phyloP scores from a whole-genome alignment of 1,140 invertebrate genomes.

The Leptestheria dahalacensis region DNA sequence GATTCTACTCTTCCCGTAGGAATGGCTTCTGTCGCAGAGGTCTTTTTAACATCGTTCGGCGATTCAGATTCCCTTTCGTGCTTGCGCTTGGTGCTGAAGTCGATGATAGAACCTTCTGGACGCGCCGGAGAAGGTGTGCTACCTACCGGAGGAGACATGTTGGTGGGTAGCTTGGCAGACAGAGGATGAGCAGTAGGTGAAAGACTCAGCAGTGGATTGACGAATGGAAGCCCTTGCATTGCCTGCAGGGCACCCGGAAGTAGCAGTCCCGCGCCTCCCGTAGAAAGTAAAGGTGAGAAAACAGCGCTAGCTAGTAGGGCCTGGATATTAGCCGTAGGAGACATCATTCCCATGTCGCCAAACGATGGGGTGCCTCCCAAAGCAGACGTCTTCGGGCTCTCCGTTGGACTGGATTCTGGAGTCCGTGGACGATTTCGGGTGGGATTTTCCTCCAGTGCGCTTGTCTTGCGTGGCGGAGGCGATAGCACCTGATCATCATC shows the following conservation, averaged over 20 bases:
- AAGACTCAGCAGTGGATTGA: not conserved
- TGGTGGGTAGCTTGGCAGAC: conserved; percentile 2
- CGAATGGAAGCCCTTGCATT: conserved; percentile 1
- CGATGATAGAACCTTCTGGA: conserved; percentile 5
- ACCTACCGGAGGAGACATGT: conserved; percentile 4
- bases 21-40: not conserved
- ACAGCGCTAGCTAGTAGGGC: conserved; percentile 10
- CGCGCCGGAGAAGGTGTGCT: not conserved
- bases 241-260: not conserved
- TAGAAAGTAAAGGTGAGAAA: conserved; percentile 3
- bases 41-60: not conserved
- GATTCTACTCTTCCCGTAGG: not conserved
- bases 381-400: not conserved
- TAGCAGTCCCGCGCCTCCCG: conserved; percentile 4
- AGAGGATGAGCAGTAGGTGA: not conserved
- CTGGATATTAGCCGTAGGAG: not conserved
- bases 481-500: not conserved
- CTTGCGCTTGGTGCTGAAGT: conserved; percentile 9
- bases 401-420: not conserved
- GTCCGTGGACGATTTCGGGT: not conserved
- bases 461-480: not conserved
- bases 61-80: not conserved
- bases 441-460: not conserved
- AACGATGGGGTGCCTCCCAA: not conserved
- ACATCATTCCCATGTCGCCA: not conserved